phyloP scores from a whole-genome alignment of 2,888 invertebrate species.

The Dicroscelio sp. region DNA sequence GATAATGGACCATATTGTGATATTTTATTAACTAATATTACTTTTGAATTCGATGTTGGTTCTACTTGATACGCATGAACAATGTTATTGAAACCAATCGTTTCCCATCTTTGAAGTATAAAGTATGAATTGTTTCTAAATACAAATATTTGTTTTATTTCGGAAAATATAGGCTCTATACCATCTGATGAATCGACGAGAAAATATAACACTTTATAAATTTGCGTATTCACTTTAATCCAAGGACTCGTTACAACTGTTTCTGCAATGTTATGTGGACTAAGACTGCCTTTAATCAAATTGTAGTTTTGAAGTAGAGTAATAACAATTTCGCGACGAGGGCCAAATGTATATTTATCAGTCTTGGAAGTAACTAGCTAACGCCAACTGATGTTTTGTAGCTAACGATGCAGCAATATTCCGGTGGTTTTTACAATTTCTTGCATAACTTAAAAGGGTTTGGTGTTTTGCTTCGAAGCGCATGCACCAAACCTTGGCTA shows the following conservation, averaged over 20 bases:
- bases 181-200: background rate
- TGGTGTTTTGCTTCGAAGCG: no score
- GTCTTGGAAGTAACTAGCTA: background rate
- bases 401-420: no score
- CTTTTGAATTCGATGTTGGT: no score
- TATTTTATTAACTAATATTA: no score
- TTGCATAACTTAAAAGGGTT: no score
- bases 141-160: background rate
- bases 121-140: no score
- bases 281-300: background rate
- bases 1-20: no score
- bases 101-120: background rate
- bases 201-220: no score
- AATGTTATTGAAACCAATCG: background rate
- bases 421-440: no score
- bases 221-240: background rate
- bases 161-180: background rate
- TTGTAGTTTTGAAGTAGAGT: background rate
- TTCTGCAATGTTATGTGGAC: background rate
- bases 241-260: background rate
- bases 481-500: no score
- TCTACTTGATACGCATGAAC: background rate
- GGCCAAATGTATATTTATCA: background rate
- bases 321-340: background rate
- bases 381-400: background rate